Evolutionary conservation across 2,797 vertebrate species (phyloP).

Genomic region (Malacoctenus gilli): DNA sequence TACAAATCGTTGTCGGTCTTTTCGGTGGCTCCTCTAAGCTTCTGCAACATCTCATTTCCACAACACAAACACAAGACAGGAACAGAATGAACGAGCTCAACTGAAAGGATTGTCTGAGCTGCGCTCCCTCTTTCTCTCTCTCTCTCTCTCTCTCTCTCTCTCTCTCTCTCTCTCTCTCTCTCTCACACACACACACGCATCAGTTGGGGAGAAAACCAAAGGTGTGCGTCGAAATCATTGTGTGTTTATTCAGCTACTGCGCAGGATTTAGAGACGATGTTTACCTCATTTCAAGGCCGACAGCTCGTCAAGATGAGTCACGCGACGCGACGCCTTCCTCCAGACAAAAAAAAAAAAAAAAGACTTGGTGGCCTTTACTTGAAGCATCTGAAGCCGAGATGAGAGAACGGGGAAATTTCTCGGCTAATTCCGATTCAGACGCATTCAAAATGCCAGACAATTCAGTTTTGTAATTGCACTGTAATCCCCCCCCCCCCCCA

Average conservation of each 20-base stretch:
- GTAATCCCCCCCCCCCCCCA: no score
- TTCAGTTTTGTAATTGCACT: background rate
- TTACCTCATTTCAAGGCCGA: constrained; percentile 58
- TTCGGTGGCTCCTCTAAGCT: no score
- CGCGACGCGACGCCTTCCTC: constrained; percentile 14
- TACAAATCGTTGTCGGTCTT: no score
- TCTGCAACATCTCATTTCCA: no score
- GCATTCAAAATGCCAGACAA: background rate
- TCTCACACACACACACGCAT: background rate
- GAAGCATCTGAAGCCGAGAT: constrained; percentile 30
- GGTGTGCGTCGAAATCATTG: constrained; percentile 10
- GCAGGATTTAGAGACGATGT: constrained; percentile 29
- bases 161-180: background rate
- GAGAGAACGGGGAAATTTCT: constrained; percentile 17
- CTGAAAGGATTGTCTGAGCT: no score
- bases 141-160: no score
- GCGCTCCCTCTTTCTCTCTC: no score
- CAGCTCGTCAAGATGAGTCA: constrained; percentile 49
- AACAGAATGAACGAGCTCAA: no score
- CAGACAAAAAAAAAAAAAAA: constrained; percentile 30
- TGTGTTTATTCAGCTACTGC: constrained; percentile 22
- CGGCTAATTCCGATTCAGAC: background rate
- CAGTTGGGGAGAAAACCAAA: no score
- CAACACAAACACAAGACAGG: no score
- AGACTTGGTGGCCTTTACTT: constrained; percentile 32